A percentile compares a stretch with the other conserved stretches of the same genome.
Conservation (phyloP, 2,888 invertebrate species). For the Ceraclea dissimilis region DNA sequence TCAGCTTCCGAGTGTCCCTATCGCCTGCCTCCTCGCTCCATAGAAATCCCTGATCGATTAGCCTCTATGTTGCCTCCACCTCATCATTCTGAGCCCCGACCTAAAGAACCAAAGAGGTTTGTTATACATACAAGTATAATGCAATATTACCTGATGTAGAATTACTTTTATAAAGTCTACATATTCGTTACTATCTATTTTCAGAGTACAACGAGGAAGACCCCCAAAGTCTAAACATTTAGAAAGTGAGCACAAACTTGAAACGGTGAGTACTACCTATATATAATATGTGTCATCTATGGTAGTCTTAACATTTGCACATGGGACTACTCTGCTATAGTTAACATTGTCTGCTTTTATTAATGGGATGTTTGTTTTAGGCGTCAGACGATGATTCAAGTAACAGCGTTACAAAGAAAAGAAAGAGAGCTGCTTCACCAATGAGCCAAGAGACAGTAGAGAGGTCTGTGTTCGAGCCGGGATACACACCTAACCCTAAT, state of each 20-base stretch:
- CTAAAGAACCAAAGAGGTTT: constrained; percentile 22
- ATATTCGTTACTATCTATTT: background rate
- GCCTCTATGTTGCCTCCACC: constrained; percentile 28
- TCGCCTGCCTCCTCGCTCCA: constrained; percentile 29
- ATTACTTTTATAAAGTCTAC: background rate
- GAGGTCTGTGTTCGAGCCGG: constrained; percentile 28
- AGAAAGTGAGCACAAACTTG: constrained; percentile 31
- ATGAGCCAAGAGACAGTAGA: constrained; percentile 28
- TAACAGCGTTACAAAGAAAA: constrained; percentile 21
- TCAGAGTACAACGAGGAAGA: constrained; percentile 32
- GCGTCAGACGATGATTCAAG: constrained; percentile 40
- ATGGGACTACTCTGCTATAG: too few species aligned
- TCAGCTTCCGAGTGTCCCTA: constrained; percentile 72
- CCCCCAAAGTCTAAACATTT: constrained; percentile 42
- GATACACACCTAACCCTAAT: constrained; percentile 19
- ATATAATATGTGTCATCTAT: too few species aligned
- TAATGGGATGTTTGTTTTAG: too few species aligned
- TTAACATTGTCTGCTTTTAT: too few species aligned
- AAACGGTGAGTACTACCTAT: background rate
- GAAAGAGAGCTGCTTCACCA: constrained; percentile 14
- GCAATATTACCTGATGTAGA: background rate
- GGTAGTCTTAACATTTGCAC: too few species aligned
- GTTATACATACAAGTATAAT: background rate
- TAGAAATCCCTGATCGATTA: constrained; percentile 31
- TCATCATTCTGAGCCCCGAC: constrained; percentile 27